phyloP scores from a whole-genome alignment of 2,888 invertebrate genomes.

The Drosophila stalkeri region DNA sequence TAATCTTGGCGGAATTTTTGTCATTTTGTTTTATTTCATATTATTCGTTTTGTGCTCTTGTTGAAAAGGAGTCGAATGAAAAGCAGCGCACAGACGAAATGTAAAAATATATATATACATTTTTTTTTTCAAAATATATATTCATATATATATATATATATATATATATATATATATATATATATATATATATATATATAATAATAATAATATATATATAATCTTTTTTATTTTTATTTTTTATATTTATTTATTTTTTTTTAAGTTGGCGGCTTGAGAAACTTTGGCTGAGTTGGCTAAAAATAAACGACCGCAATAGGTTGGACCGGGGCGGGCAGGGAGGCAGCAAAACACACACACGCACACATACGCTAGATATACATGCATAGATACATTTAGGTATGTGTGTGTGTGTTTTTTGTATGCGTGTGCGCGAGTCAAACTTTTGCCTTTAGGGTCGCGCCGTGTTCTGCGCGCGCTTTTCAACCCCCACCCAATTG shows the following conservation, averaged over 20 bases:
- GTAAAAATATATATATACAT: conserved; percentile 75
- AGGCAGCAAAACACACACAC: conserved; percentile 31
- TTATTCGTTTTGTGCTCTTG: conserved; percentile 63
- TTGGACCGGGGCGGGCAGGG: conserved; percentile 11
- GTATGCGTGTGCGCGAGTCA: conserved; percentile 56
- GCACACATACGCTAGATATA: conserved; percentile 19
- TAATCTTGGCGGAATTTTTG: conserved; percentile 52
- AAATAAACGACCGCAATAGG: conserved; percentile 77
- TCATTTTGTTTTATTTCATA: conserved; percentile 68
- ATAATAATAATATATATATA: background rate
- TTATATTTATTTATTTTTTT: conserved; percentile 30
- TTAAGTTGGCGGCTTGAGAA: conserved; percentile 79
- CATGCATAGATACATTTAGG: conserved; percentile 13
- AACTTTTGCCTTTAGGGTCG: conserved; percentile 62
- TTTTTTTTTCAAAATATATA: conserved; percentile 33
- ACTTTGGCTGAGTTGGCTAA: conserved; percentile 78
- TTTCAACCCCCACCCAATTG: conserved; percentile 73
- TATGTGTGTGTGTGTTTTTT: conserved; percentile 27
- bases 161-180: background rate
- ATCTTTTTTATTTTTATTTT: conserved; percentile 7
- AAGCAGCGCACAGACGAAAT: conserved; percentile 71
- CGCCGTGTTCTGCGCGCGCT: conserved; percentile 70
- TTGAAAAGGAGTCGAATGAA: conserved; percentile 78
- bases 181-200: conserved; percentile 40
- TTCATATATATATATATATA: background rate